Conservation (phyloP, 2,888 invertebrate genomes). For the Cecidostiba fungosa region DNA sequence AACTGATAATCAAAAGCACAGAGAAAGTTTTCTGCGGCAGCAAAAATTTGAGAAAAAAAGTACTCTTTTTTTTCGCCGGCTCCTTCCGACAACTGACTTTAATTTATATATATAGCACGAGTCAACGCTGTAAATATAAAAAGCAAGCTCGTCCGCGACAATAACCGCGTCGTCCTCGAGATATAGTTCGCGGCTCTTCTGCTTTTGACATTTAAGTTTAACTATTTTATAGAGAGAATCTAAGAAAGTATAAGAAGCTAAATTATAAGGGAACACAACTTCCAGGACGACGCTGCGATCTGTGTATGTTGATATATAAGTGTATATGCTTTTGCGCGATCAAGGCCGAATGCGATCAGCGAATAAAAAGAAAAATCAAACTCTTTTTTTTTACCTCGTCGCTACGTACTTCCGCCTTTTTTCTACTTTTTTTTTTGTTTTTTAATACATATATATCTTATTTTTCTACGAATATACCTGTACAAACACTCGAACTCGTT, state of each 20-base stretch:
- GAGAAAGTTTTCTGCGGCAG: too few species aligned
- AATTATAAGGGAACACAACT: neutral
- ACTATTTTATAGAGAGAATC: slow-evolving; percentile 3
- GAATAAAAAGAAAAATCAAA: slow-evolving; percentile 47
- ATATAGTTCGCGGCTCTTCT: neutral
- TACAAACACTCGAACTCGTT: slow-evolving; percentile 25
- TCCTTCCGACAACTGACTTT: too few species aligned
- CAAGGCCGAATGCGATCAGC: slow-evolving; percentile 22
- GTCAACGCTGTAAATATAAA: slow-evolving; percentile 16
- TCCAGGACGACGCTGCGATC: slow-evolving; percentile 17
- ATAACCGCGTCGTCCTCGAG: slow-evolving; percentile 4
- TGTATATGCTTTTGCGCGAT: slow-evolving; percentile 27
- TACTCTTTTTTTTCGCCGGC: too few species aligned
- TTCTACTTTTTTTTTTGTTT: slow-evolving; percentile 13
- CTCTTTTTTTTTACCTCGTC: slow-evolving; percentile 53
- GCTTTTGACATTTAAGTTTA: neutral
- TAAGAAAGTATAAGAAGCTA: neutral
- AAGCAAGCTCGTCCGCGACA: slow-evolving; percentile 11
- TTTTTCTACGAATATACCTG: slow-evolving; percentile 14
- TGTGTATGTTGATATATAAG: neutral
- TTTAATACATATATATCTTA: slow-evolving; percentile 26
- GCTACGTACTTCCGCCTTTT: slow-evolving; percentile 38
- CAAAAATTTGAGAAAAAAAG: too few species aligned
- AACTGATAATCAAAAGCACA: slow-evolving; percentile 11
- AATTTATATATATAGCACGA: slow-evolving; percentile 26